Percentiles rank a stretch among this genome's conserved stretches.
Conservation (phyloP, 37 sponge, comb jelly and placozoan species). For the Geodia barretti region DNA sequence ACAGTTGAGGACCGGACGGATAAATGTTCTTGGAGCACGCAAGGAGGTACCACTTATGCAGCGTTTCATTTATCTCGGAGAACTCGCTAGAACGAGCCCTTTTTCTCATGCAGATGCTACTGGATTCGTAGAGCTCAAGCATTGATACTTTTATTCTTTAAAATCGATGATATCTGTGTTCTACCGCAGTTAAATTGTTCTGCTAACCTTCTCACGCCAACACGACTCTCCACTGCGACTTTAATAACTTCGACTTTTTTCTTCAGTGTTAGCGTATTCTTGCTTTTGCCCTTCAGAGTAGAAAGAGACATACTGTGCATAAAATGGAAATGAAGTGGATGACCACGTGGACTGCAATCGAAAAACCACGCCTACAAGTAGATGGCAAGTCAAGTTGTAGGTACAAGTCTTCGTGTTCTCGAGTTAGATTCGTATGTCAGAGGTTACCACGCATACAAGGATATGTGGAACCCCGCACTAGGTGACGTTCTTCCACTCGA, state of each 20-base stretch:
- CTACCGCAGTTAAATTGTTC: slow-evolving; percentile 53
- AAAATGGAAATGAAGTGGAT: too few relatives aligned
- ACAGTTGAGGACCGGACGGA: slow-evolving; percentile 46
- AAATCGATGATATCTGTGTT: slow-evolving; percentile 43
- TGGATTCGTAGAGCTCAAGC: slow-evolving; percentile 13
- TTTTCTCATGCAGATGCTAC: slow-evolving; percentile 13
- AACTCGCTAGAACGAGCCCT: slow-evolving; percentile 17
- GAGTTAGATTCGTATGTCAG: slow-evolving; percentile 13
- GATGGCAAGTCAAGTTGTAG: too few relatives aligned
- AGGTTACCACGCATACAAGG: slow-evolving; percentile 49
- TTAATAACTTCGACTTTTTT: too few relatives aligned
- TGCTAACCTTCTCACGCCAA: too few relatives aligned
- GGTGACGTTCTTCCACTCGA: slow-evolving; percentile 23
- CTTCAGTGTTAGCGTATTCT: too few relatives aligned
- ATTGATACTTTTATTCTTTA: too few relatives aligned
- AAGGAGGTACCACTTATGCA: slow-evolving; percentile 49
- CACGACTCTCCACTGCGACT: too few relatives aligned
- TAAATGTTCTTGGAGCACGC: slow-evolving; percentile 49
- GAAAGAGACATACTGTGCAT: too few relatives aligned
- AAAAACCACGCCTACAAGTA: too few relatives aligned
- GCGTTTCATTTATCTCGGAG: slow-evolving; percentile 45
- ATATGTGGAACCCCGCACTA: slow-evolving; percentile 36
- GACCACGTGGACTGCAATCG: too few relatives aligned
- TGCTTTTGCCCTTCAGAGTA: too few relatives aligned
- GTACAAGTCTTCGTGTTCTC: not conserved